Evolutionary conservation across 2,113 vertebrate species (phyloP), one percentile per base, ranked within the genome.

Genomic region (Numenius arquata): DNA sequence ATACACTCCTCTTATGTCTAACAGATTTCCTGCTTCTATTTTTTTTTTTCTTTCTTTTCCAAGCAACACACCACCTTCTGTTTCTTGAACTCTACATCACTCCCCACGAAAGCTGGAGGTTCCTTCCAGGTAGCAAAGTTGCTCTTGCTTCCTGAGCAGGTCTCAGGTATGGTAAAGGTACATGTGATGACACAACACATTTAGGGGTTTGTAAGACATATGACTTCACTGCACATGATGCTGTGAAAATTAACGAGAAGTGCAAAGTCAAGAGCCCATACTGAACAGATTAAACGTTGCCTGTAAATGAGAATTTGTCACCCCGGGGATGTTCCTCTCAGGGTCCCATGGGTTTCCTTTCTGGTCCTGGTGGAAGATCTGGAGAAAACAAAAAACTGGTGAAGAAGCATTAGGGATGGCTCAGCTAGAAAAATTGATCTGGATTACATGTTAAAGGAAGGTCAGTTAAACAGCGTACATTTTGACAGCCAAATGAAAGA

Each of bases 401-500:
- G 48, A 85, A 84, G 40, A 92, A 91, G 8, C 30, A 43, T 84
- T 82, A 83, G 43, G 15, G 50, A 20, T 25, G 85, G 43, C n/a
- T 93, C 75, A 95, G 72, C 59, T 90, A 90, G 90, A 93, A 80
- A 94, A 88, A 96, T 52, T 77, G 75, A 77, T 94, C 52, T 87
- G 79, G 88, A 94, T 92, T 91, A 93, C 83, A 94, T 85, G 80
- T 59, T 93, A 75, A 75, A 90, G 61, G 56, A 92, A 85, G 48
- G 30, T 81, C 90, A 87, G 73, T 91, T 83, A 63, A 93, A 85
- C 43, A 52, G 67, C 20, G 34, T 50, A 72, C 4, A 3, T 90
- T 94, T 80, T 92, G 90, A 96, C 90, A 90, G 88, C 63, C 72
- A 80, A 88, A 93, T 77, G 85, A 96, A 96, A 96, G 76, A 34